Evolutionary conservation across 2,113 vertebrate genomes (phyloP).

Genomic region (Vulpes ferrilata): DNA sequence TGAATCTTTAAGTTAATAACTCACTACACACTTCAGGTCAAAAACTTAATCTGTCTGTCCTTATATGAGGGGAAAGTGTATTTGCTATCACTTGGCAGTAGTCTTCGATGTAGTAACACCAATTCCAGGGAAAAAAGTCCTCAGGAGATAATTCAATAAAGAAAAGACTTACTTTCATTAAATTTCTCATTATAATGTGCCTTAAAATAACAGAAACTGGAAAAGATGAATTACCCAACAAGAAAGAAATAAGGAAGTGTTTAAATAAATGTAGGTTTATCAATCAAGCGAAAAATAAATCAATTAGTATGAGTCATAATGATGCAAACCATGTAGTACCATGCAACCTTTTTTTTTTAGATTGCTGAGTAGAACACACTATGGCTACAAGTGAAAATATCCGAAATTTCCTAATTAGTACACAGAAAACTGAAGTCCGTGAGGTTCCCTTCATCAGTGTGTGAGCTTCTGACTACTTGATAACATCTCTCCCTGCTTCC

Average conservation of each 20-base stretch:
- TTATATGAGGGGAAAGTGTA: neutral
- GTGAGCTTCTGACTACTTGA: accelerated
- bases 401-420: neutral
- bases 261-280: neutral
- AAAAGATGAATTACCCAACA: neutral
- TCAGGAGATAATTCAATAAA: neutral
- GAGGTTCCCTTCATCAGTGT: neutral
- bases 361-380: neutral
- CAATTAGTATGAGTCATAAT: neutral
- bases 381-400: neutral
- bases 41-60: neutral
- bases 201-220: neutral
- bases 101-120: neutral
- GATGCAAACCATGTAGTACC: neutral
- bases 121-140: neutral
- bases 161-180: neutral
- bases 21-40: accelerated
- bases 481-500: neutral
- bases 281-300: neutral
- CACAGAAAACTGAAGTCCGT: neutral
- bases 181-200: neutral
- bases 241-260: neutral
- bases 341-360: neutral
- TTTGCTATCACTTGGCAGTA: neutral
- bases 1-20: neutral